Percentiles rank a stretch among this genome's conserved stretches.
Evolutionary conservation across 53 echinoderm and acorn worm genomes (phyloP).

Genomic region (Holothuria scabra): DNA sequence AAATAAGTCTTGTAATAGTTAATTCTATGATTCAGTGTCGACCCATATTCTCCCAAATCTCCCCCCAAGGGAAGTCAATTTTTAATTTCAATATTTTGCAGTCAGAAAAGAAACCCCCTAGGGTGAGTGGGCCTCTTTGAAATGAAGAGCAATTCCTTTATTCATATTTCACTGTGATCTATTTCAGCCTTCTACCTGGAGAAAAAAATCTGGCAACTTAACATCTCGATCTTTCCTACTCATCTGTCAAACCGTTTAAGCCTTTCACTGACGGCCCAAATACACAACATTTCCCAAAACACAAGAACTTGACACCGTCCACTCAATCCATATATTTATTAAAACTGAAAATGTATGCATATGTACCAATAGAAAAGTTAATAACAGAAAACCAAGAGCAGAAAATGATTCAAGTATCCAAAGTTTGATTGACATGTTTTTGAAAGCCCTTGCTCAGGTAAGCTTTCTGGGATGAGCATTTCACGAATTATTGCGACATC

Average conservation of each 20-base stretch:
- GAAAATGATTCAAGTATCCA: conserved; percentile 47
- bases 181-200: conserved; percentile 16
- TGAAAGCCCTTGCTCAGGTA: conserved; percentile 46
- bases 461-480: conserved; percentile 35
- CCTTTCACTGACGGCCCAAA: conserved; percentile 39
- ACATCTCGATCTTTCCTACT: conserved; percentile 45
- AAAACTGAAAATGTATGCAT: conserved; percentile 38
- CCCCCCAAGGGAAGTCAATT: no score
- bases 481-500: conserved; percentile 50
- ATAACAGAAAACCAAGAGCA: conserved; percentile 37
- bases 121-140: conserved; percentile 27
- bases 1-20: no score
- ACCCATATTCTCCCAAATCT: no score
- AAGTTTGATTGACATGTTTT: conserved; percentile 47
- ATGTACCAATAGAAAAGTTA: conserved; percentile 29
- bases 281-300: conserved; percentile 33
- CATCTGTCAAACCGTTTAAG: conserved; percentile 50
- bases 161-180: conserved; percentile 38
- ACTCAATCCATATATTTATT: conserved; percentile 46
- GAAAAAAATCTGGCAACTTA: conserved; percentile 46
- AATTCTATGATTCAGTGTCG: no score
- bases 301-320: conserved; percentile 33
- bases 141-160: conserved; percentile 34
- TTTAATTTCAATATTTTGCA: no score
- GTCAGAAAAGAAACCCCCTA: neutral